Base-by-base conservation (phyloP, 2,113 vertebrate genomes). In the Ondatra zibethicus region DNA sequence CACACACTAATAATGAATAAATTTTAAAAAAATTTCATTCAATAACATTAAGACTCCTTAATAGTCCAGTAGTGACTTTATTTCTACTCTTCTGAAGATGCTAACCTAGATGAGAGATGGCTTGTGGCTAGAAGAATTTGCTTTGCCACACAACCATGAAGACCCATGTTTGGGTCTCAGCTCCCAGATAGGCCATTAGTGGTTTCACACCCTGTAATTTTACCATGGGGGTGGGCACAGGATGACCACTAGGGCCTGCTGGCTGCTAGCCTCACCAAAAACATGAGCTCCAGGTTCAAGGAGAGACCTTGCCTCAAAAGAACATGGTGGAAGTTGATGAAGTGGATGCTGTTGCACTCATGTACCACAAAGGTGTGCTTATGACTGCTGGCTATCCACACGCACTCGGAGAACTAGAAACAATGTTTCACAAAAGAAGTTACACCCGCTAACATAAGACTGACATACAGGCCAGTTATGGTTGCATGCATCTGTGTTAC, bases 1-100 rank as follows among this genome's bases (percentile, higher is more conserved):
- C 25, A 66, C 29, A 29, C n/a, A 58, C 58, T 58, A 58, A 58
- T 19, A 29, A 98, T 97, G 97, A 98, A 98, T 85, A 29, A 81
- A 65, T 91, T 21, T 50, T 19, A 55, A 52, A 55, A 21, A 61
- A 66, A 39, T 50, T 55, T 45, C 21, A 55, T 19, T 8, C 63
- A 55, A 21, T 80, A 97, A 77, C 29, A 78, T 91, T 94, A 42
- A 92, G 17, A 13, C 33, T 84, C 25, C 58, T n/a, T 61, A 39
- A 29, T 84, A 84, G 19, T 19, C 25, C 4, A 86, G 61, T 33
- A 65, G 27, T 86, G 50, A 47, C 61, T 86, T 86, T 39, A 7
- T 45, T 84, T 65, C 52, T 65, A 31, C 27, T 39, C n/a, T 65
- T 63, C 5, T 52, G 36, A 70, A 87, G 39, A 50, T 3, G 33